Evolutionary conservation across 2,113 vertebrate genomes (phyloP).

Genomic region (Eublepharis macularius): DNA sequence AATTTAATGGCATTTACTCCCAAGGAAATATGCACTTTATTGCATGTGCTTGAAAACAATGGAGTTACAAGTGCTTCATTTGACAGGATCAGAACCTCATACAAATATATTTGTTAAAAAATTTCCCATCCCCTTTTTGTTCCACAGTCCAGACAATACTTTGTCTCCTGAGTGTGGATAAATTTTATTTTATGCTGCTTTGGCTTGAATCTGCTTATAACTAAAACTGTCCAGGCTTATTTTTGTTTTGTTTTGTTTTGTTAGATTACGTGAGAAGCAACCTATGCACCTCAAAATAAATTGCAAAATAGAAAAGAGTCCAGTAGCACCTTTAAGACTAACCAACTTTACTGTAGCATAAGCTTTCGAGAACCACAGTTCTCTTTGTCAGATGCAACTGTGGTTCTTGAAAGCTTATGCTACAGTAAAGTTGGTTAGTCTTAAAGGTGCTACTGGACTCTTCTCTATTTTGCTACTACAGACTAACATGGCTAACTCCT

Average conservation of each 20-base stretch:
- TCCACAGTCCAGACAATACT: neutral
- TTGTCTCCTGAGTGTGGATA: neutral
- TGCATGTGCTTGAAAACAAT: neutral
- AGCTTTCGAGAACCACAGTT: no score
- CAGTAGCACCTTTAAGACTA: no score
- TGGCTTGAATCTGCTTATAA: neutral
- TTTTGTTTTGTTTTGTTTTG: neutral
- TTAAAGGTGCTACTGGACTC: no score
- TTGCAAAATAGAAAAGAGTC: no score
- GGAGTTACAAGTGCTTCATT: neutral
- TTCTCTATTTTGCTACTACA: no score
- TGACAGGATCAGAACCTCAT: neutral
- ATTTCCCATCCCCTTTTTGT: neutral
- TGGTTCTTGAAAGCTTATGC: no score
- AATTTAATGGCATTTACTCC: neutral
- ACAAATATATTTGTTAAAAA: neutral
- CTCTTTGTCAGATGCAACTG: no score
- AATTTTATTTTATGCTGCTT: accelerated
- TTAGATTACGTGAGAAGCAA: neutral
- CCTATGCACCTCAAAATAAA: neutral
- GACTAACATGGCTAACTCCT: no score
- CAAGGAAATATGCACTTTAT: no score
- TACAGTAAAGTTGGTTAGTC: no score
- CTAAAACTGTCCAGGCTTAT: neutral
- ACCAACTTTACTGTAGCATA: no score